Evolutionary conservation across 2,797 vertebrate genomes (phyloP).

Genomic region (Pantherophis alleghaniensis): DNA sequence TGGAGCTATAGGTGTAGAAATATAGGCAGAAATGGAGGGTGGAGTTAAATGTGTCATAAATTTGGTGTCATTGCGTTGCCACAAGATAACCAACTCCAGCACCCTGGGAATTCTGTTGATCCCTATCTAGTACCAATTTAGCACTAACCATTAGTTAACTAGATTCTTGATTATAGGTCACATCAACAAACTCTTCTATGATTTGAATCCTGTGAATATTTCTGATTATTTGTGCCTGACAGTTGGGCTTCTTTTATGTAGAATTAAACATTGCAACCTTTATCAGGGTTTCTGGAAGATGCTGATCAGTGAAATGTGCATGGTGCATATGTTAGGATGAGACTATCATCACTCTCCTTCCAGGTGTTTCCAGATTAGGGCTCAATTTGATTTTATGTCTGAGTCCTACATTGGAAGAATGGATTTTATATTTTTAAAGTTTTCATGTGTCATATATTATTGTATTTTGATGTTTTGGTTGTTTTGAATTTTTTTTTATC

Average conservation of each 20-base stretch:
- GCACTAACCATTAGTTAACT: background rate
- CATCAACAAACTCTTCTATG: background rate
- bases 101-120: background rate
- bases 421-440: background rate
- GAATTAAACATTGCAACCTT: background rate
- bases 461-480: background rate
- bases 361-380: background rate
- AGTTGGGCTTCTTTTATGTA: background rate
- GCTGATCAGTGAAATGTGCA: background rate
- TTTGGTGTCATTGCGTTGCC: background rate
- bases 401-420: background rate
- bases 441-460: background rate
- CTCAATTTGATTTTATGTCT: background rate
- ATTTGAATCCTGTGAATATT: background rate
- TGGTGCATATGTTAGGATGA: background rate
- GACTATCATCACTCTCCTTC: background rate
- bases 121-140: background rate
- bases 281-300: background rate
- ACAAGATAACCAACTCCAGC: background rate
- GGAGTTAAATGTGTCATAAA: background rate
- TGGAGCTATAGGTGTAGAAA: background rate
- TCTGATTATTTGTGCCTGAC: background rate
- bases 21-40: background rate
- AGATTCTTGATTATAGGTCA: background rate
- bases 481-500: background rate